phyloP scores from a whole-genome alignment of 1,140 invertebrate genomes.

The Ladona fulva region DNA sequence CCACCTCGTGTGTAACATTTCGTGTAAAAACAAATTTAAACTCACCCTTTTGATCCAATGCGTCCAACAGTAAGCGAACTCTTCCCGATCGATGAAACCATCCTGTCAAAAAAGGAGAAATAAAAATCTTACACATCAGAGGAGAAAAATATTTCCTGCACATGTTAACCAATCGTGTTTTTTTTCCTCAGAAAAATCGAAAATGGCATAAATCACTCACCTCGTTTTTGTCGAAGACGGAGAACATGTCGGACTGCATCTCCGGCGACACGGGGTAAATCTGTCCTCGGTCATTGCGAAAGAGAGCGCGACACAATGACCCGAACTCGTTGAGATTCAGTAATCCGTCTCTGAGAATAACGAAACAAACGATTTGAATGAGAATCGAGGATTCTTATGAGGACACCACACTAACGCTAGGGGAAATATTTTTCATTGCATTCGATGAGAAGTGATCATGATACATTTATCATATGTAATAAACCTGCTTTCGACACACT shows the following conservation, averaged over 20 bases:
- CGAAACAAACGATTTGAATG: neutral
- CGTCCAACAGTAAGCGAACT: slow-evolving; percentile 54
- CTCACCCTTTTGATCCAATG: slow-evolving; percentile 40
- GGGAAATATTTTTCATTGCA: too few relatives aligned
- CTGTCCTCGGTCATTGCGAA: slow-evolving; percentile 75
- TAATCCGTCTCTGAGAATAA: slow-evolving; percentile 57
- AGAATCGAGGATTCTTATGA: too few relatives aligned
- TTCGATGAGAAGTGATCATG: too few relatives aligned
- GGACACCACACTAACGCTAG: too few relatives aligned
- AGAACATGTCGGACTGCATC: slow-evolving; percentile 64
- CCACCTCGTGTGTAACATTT: too few relatives aligned
- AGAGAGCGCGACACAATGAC: slow-evolving; percentile 70
- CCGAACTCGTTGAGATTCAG: slow-evolving; percentile 69
- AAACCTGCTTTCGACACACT: too few relatives aligned
- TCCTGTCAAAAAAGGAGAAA: slow-evolving; percentile 40
- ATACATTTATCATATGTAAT: too few relatives aligned
- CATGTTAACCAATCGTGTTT: too few relatives aligned
- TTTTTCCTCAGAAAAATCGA: too few relatives aligned
- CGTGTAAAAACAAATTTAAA: slow-evolving; percentile 12
- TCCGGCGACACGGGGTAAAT: slow-evolving; percentile 68
- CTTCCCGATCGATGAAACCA: slow-evolving; percentile 69
- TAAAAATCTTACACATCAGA: too few relatives aligned
- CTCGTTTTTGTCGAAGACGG: slow-evolving; percentile 65
- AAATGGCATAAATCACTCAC: slow-evolving; percentile 26
- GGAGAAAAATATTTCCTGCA: too few relatives aligned